Evolutionary conservation across 2,797 vertebrate genomes (phyloP).

Genomic region (Cynodonichthys magdalenae): DNA sequence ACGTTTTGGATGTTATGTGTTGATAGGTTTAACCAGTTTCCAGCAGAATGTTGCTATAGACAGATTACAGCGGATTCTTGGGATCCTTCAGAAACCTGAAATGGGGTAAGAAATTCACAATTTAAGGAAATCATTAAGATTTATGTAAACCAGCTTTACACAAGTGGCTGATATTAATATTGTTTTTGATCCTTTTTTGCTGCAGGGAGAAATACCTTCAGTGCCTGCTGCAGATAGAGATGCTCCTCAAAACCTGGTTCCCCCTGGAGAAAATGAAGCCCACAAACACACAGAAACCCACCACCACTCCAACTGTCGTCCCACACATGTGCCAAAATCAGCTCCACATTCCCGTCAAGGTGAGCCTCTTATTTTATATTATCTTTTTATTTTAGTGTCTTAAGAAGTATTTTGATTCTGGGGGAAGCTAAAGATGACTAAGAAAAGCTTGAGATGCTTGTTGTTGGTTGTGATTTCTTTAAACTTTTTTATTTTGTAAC

Average conservation of each 20-base stretch:
- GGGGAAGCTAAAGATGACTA: not conserved
- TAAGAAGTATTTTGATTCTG: not conserved
- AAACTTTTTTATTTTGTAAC: not conserved
- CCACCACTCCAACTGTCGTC: conserved; percentile 30
- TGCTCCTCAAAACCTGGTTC: conserved; percentile 91
- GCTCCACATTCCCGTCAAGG: conserved; percentile 70
- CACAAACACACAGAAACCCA: conserved; percentile 20
- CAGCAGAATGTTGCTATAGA: conserved; percentile 92
- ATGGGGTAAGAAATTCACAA: conserved; percentile 84
- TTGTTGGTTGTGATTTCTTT: not conserved
- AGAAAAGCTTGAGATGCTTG: not conserved
- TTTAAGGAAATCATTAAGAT: too few species aligned
- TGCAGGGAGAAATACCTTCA: conserved; percentile 86
- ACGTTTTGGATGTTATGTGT: conserved; percentile 2
- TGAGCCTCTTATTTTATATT: conserved; percentile 22
- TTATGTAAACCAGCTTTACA: too few species aligned
- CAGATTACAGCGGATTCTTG: conserved; percentile 89
- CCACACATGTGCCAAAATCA: conserved; percentile 65
- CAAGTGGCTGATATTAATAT: too few species aligned
- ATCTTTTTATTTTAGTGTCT: not conserved
- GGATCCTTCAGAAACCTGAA: conserved; percentile 89
- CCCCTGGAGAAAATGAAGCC: conserved; percentile 72
- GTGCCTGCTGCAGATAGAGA: conserved; percentile 89
- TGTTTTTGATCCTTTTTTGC: conserved; percentile 1
- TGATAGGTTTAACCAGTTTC: conserved; percentile 88